Percentiles rank a stretch among this genome's conserved stretches.
Conservation (phyloP, 2,797 vertebrate genomes). For the Linurgus olivaceus region DNA sequence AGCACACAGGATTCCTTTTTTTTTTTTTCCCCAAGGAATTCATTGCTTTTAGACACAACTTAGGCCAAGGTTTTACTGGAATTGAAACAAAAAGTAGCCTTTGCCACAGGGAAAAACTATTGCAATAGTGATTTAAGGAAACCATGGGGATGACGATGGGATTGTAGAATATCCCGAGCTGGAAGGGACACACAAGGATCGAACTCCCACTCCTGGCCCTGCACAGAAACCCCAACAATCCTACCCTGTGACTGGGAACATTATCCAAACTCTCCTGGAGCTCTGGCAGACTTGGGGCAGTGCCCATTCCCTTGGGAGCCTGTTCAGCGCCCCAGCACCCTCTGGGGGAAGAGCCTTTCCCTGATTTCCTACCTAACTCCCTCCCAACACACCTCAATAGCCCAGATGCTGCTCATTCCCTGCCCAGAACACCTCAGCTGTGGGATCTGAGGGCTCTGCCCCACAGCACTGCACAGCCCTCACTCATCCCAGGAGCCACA, state of each 20-base stretch:
- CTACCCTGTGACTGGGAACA: accelerated
- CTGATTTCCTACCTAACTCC: neutral
- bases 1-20: neutral
- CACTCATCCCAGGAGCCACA: neutral
- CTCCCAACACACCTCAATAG: accelerated
- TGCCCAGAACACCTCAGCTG: neutral
- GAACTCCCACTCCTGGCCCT: neutral
- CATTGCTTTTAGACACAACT: neutral
- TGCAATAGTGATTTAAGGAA: neutral
- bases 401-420: neutral
- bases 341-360: neutral
- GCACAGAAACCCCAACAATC: too few species aligned
- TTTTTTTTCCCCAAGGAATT: neutral
- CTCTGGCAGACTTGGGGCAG: accelerated
- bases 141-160: accelerated
- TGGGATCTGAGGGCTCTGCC: neutral
- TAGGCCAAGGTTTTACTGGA: neutral
- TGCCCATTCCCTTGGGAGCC: neutral
- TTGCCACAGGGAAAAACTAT: accelerated
- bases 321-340: accelerated
- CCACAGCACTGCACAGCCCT: neutral
- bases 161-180: accelerated
- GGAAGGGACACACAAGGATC: neutral
- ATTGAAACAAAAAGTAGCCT: neutral
- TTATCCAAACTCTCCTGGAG: accelerated